Evolutionary conservation across 2,888 invertebrate species (phyloP).

Genomic region (Rhamphomyia laevipes): DNA sequence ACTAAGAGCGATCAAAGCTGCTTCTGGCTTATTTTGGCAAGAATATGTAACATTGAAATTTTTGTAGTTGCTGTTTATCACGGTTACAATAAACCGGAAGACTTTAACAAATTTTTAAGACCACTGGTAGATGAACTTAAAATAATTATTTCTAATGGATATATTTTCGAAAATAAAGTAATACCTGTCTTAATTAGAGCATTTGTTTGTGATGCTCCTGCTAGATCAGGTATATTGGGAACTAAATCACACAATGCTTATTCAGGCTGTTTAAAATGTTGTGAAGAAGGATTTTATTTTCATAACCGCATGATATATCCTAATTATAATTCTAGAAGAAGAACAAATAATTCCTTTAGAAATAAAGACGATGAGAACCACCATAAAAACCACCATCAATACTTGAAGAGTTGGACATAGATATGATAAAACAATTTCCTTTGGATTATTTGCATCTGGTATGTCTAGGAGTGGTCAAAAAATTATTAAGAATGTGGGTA

Average conservation of each 20-base stretch:
- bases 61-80: too few relatives aligned
- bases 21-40: too few relatives aligned
- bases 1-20: too few relatives aligned
- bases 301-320: constrained; percentile 10
- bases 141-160: neutral
- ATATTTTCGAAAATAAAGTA: neutral
- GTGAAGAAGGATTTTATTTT: constrained; percentile 11
- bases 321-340: constrained; percentile 1
- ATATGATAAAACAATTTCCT: too few relatives aligned
- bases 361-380: constrained; percentile 13
- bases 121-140: neutral
- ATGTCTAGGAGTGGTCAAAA: too few relatives aligned
- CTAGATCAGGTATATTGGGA: neutral
- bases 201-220: neutral
- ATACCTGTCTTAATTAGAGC: neutral
- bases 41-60: too few relatives aligned
- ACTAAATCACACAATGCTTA: constrained; percentile 7
- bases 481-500: too few relatives aligned
- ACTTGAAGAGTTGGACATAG: constrained; percentile 11
- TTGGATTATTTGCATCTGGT: too few relatives aligned
- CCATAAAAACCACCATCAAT: constrained; percentile 13
- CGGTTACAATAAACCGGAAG: neutral
- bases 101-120: neutral
- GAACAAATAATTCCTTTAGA: constrained; percentile 7
- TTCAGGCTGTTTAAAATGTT: constrained; percentile 9